Evolutionary conservation across 2,888 invertebrate genomes (phyloP), one percentile per base, ranked within the genome.

Genomic region (Ochropleura leucogaster): DNA sequence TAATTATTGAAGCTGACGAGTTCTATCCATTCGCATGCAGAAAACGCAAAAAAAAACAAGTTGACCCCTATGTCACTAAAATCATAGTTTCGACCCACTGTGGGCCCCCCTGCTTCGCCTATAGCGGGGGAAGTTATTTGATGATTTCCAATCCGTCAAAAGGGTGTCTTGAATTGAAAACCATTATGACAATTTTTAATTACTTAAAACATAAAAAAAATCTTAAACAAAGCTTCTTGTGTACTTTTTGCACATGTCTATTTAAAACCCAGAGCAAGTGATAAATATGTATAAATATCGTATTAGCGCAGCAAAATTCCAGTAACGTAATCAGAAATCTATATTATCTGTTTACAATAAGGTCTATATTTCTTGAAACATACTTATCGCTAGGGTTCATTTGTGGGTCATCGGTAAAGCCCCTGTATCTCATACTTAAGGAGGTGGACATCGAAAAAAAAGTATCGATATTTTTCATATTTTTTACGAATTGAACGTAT

Each of bases 391-490:
- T 40, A 14, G 18, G 7, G 57, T 59, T 70, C 51, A 74, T 14
- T n/a, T 14, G n/a, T 20, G 47, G 51, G 30, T 74, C 44, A 69
- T 40, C 0, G 49, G 71, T 59, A 59, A 59, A 46, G 6, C 12
- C 71, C 51, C 46, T 51, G 4, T 77, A 18, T 57, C 9, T 20
- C 9, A 59, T 18, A 51, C 18, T 4, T 59, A 75, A 68, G 40
- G 68, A 77, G 30, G 71, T n/a, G 3, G 40, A n/a, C 18, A 10
- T 8, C 16, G 18, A 3, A 44, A n/a, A 4, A 42, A 12, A 74
- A 62, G 1, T 72, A 49, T 72, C 72, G 72, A 72, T 47, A 20
- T 5, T 71, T 30, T 72, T 46, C 30, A 57, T 57, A n/a, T 53
- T 8, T 53, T 53, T 53, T n/a, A 51, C 4, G 20, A 49, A 51